Evolutionary conservation across 2,888 invertebrate genomes (phyloP).

Genomic region (Apoderus coryli): DNA sequence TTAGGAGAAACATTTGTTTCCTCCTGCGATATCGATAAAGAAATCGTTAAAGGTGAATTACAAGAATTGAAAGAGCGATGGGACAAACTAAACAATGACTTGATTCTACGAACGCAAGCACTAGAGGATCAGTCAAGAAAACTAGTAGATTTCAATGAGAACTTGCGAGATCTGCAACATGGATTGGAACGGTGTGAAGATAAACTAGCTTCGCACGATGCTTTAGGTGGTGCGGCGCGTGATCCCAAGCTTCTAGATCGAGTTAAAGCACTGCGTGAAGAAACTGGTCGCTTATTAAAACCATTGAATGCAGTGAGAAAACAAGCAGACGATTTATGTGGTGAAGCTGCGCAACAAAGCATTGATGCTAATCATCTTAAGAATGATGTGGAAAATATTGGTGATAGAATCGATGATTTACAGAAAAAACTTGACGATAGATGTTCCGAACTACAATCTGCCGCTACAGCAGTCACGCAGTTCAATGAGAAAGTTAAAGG

Average conservation of each 20-base stretch:
- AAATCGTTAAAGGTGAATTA: constrained; percentile 70
- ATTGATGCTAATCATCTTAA: constrained; percentile 62
- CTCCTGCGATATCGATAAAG: constrained; percentile 83
- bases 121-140: constrained; percentile 72
- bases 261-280: constrained; percentile 70
- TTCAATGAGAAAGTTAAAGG: constrained; percentile 80
- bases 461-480: constrained; percentile 72
- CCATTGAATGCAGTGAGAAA: constrained; percentile 44
- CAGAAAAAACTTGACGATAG: constrained; percentile 65
- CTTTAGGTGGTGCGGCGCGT: constrained; percentile 55
- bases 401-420: constrained; percentile 62
- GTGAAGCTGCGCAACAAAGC: constrained; percentile 61
- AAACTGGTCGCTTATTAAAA: constrained; percentile 60
- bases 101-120: constrained; percentile 60
- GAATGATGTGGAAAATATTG: constrained; percentile 62
- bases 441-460: constrained; percentile 65
- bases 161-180: constrained; percentile 69
- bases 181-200: constrained; percentile 81
- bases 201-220: constrained; percentile 59
- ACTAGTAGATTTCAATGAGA: constrained; percentile 73
- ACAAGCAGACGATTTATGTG: constrained; percentile 61
- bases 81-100: constrained; percentile 79
- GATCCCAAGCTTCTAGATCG: constrained; percentile 76
- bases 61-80: constrained; percentile 72
- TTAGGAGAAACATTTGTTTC: constrained; percentile 79